Base-by-base conservation (phyloP, 1,140 invertebrate species). In the Dinothrombium tinctorium region DNA sequence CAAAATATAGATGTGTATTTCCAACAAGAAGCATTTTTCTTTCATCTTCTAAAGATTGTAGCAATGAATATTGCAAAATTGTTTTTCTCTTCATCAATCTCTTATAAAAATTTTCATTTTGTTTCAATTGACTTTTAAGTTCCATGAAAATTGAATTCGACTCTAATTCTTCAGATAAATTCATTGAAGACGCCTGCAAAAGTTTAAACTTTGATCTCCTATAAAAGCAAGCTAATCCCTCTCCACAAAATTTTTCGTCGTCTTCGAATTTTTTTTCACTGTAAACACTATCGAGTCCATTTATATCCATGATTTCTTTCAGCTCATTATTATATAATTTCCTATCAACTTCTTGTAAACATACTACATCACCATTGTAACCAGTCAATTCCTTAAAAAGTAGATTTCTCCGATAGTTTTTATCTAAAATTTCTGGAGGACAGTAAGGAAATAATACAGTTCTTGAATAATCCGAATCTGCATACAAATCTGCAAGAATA, bases 1-100 rank as follows among this genome's bases (percentile, higher is more conserved):
- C 76, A 54, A 86, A 92, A 57, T 82, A 92, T 14, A 92, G 64
- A 65, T 94, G 87, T 1, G 81, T 89, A 53, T 86, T 89, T 19
- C 70, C 80, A 37, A 86, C 63, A 40, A 84, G 54, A 26, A 52
- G 15, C 9, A 23, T 19, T 35, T 39, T 46, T 40, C 61, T 58
- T 6, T 60, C 60, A 50, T 66, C 62, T 21, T 73, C 66, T 36
- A 64, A 53, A 6, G 67, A 68, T 52, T 71, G 60, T 36, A 83
- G 58, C 24, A 71, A 52, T 21, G 65, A 56, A 12, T 66, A 63
- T 69, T 73, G 47, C 8, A 54, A 51, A 51, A 43, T 24, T 39
- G 14, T 20, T 33, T 38, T 52, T 26, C 59, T 48, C 21, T 50
- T 40, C 11, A 52, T 33, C 20, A 64, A 37, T 28, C 52, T 52